Conservation (phyloP, 2,797 vertebrate species). For the Scomberomorus guttatus region DNA sequence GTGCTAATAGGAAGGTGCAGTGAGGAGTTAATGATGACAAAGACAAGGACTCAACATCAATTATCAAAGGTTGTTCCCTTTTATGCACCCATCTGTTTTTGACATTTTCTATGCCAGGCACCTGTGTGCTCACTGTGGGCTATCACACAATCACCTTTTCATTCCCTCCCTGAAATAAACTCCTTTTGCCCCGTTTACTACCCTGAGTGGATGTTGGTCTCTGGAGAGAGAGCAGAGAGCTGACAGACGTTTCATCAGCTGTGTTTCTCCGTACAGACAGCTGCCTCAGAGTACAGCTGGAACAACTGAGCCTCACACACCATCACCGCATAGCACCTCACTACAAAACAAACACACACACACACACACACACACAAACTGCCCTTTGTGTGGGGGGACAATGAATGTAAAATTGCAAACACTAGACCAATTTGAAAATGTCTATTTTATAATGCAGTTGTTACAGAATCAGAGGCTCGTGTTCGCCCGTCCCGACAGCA, state of each 20-base stretch:
- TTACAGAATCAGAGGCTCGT: constrained; percentile 1
- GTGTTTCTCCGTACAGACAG: constrained; percentile 56
- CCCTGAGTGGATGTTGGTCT: constrained; percentile 40
- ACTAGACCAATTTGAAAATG: constrained; percentile 23
- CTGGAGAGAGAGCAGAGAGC: constrained; percentile 31
- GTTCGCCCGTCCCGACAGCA: background rate
- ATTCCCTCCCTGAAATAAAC: constrained; percentile 23
- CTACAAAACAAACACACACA: constrained; percentile 29
- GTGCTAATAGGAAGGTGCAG: background rate
- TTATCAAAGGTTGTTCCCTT: no score
- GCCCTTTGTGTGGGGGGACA: background rate
- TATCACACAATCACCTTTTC: background rate
- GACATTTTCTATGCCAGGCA: background rate
- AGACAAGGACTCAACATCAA: background rate
- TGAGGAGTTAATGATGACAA: background rate
- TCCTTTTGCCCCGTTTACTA: constrained; percentile 20
- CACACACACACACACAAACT: constrained; percentile 27
- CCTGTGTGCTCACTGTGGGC: background rate
- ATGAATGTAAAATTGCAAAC: background rate
- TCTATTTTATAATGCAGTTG: constrained; percentile 2
- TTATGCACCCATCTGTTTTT: background rate
- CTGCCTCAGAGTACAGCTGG: constrained; percentile 64
- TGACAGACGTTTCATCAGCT: constrained; percentile 68
- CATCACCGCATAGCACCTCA: constrained; percentile 27
- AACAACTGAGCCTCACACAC: constrained; percentile 49